A percentile compares a stretch with the other conserved stretches of the same genome.
Conservation (phyloP, 2,113 vertebrate genomes). For the Thamnophis sirtalis region DNA sequence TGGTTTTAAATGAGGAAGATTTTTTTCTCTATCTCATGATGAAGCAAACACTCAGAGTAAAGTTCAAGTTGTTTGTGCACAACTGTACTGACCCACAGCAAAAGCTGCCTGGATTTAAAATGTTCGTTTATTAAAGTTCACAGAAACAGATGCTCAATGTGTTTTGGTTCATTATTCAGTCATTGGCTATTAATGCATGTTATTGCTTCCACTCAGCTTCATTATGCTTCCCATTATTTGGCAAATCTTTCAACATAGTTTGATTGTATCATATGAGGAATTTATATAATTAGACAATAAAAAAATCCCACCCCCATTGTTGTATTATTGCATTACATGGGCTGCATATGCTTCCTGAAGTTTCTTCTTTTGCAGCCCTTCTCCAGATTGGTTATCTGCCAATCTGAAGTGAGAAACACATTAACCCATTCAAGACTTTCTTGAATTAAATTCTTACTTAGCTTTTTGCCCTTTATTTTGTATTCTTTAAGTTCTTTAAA, state of each 20-base stretch:
- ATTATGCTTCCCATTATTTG: constrained; percentile 11
- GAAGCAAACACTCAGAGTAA: constrained; percentile 29
- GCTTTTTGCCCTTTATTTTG: not conserved
- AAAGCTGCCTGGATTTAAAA: constrained; percentile 15
- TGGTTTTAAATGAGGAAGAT: constrained; percentile 9
- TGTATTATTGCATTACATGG: not conserved
- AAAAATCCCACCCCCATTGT: not conserved
- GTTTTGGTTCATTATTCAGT: constrained; percentile 15
- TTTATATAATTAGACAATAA: not conserved
- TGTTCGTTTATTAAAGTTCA: constrained; percentile 29
- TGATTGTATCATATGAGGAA: not conserved
- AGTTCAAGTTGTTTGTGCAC: constrained; percentile 4
- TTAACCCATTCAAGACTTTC: not conserved
- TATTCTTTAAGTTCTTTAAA: not conserved
- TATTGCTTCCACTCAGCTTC: constrained; percentile 1
- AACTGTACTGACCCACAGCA: constrained; percentile 16
- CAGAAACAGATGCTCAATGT: constrained; percentile 14
- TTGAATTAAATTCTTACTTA: not conserved
- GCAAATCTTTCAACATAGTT: not conserved
- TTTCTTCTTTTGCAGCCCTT: not conserved
- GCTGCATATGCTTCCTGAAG: not conserved
- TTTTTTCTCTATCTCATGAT: not conserved
- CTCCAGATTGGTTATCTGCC: not conserved
- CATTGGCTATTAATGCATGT: not conserved
- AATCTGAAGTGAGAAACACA: not conserved